Evolutionary conservation across 2,113 vertebrate genomes (phyloP), one percentile per base, ranked within the genome.

Genomic region (Campylorhamphus procurvoides): DNA sequence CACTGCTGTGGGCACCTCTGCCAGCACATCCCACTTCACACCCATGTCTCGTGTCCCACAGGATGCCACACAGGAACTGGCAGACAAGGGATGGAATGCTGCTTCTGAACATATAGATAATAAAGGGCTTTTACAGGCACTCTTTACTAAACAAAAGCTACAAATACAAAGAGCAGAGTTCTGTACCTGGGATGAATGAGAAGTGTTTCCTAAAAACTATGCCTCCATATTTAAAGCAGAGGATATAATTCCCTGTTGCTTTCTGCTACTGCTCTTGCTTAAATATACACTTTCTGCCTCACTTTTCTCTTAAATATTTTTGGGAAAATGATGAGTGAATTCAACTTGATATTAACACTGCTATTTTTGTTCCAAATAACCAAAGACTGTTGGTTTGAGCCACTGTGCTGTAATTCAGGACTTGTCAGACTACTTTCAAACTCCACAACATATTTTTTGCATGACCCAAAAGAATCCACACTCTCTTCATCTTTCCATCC

Each of bases 41-140:
- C 39, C 33, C 0, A 0, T 2, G 29, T 12, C 86, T 12, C 5
- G 1, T 47, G 18, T 50, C 63, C 72, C 42, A 28, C 46, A 3
- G 44, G n/a, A 56, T 4, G 18, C 18, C 50, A 58, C 44, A 28
- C 44, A 40, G 68, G 56, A 83, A 64, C 50, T 40, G 31, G 17
- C 4, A 64, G 33, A 59, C 64, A 75, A 89, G 56, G 59, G 64
- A 24, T 9, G 52, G 59, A 74, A 62, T 15, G 33, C 49, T 93
- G 47, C 50, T 67, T 87, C 12, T 71, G 73, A 49, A 78, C 14
- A 52, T 20, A n/a, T 19, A 18, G 7, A 27, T 62, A 35, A 15
- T 2, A 24, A 44, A 79, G 53, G 8, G 37, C 12, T 20, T 76
- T 82, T 46, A 25, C 1, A 0, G 40, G 87, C 28, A 28, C 25